These are phyloP conservation scores for Hyperoplus immaculatus DNA, from an alignment of 2,797 vertebrate species.

Conservation along the genomic window DNA sequence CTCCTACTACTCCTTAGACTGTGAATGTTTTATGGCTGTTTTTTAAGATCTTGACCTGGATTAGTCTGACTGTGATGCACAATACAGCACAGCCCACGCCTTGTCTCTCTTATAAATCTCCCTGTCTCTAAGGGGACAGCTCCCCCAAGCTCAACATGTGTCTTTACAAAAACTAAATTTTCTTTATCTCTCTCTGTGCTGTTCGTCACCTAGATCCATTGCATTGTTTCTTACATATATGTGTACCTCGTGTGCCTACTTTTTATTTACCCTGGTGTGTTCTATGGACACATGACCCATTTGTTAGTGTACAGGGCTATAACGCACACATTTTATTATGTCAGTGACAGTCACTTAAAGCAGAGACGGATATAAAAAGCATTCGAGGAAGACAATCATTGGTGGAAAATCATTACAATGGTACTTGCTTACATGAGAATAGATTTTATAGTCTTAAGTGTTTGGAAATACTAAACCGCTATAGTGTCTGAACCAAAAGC, in stretches of 20 bases:
- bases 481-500: not conserved
- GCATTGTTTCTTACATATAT: not conserved
- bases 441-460: not conserved
- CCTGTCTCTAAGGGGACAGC: not conserved
- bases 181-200: conserved; percentile 2
- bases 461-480: not conserved
- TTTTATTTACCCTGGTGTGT: no score
- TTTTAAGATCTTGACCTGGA: conserved; percentile 33
- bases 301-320: not conserved
- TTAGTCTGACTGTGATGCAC: conserved; percentile 16
- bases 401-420: not conserved
- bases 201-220: not conserved
- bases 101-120: conserved; percentile 22
- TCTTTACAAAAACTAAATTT: not conserved
- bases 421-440: not conserved
- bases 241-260: not conserved
- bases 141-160: not conserved
- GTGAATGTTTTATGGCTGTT: conserved; percentile 49
- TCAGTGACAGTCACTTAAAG: not conserved
- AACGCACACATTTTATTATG: no score
- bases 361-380: not conserved
- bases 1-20: conserved; percentile 3
- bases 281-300: not conserved
- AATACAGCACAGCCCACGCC: conserved; percentile 13
- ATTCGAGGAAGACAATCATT: no score